phyloP scores from a whole-genome alignment of 30 jellyfish, hydroid and myxozoan species.

The Hydractinia symbiolongicarpus region DNA sequence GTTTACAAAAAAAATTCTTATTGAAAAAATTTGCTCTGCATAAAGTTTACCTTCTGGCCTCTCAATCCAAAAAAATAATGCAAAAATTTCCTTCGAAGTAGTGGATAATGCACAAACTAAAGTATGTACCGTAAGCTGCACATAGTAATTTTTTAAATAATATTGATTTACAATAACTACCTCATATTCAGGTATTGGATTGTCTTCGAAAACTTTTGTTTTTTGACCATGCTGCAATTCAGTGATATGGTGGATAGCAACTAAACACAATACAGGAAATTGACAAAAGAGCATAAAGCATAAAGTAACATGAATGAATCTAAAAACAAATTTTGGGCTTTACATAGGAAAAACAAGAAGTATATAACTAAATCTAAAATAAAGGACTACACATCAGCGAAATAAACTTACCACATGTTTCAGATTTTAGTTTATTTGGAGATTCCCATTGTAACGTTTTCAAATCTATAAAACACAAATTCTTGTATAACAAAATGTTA shows the following conservation, averaged over 20 bases:
- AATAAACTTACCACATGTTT: slow-evolving; percentile 57
- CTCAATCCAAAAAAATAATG: neutral
- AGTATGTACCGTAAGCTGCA: too few species aligned
- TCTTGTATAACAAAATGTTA: neutral
- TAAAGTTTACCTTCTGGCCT: too few species aligned
- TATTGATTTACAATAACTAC: slow-evolving; percentile 25
- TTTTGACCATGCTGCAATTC: slow-evolving; percentile 77
- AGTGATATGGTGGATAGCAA: slow-evolving; percentile 48
- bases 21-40: too few species aligned
- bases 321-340: neutral
- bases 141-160: neutral
- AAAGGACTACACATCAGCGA: too few species aligned
- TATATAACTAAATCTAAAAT: neutral
- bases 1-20: too few species aligned
- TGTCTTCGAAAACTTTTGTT: slow-evolving; percentile 93
- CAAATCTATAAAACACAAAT: slow-evolving; percentile 38
- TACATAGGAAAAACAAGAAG: neutral
- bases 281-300: neutral
- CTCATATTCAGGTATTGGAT: slow-evolving; percentile 97
- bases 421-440: slow-evolving; percentile 90
- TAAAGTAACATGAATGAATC: neutral
- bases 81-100: neutral
- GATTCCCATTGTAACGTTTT: slow-evolving; percentile 89
- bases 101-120: neutral
- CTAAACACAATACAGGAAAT: slow-evolving; percentile 27